Percentiles rank a stretch among this genome's conserved stretches.
These are phyloP conservation scores for Eupsilia transversa DNA, from an alignment of 2,888 invertebrate species.

Conservation along the genomic window DNA sequence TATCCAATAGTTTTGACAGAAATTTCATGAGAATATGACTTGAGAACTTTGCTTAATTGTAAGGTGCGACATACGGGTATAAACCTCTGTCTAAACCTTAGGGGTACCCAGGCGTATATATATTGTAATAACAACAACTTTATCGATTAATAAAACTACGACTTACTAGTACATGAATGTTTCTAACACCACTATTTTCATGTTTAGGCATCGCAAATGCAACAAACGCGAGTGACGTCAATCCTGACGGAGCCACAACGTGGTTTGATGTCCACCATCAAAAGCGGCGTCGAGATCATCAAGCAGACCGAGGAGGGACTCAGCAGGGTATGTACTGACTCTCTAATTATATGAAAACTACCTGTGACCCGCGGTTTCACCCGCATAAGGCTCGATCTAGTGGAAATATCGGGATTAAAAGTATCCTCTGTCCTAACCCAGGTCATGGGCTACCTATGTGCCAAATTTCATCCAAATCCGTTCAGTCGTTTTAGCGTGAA, in stretches of 20 bases:
- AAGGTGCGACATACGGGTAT: neutral
- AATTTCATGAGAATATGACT: neutral
- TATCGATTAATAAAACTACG: neutral
- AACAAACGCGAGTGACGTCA: slow-evolving; percentile 96
- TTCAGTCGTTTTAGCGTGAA: too few relatives aligned
- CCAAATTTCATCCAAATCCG: too few relatives aligned
- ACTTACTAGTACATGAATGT: neutral
- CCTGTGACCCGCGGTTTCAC: too few relatives aligned
- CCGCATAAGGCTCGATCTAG: too few relatives aligned
- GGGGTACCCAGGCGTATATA: neutral
- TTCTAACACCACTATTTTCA: neutral
- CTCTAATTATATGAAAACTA: neutral
- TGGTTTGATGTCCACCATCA: slow-evolving; percentile 97
- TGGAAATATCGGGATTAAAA: too few relatives aligned
- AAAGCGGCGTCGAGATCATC: slow-evolving; percentile 96
- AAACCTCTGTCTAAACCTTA: neutral
- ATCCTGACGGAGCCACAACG: slow-evolving; percentile 97
- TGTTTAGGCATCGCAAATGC: slow-evolving; percentile 91
- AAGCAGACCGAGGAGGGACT: slow-evolving; percentile 96
- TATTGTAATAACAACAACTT: neutral
- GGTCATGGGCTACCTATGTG: too few relatives aligned
- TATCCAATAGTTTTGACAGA: too few relatives aligned
- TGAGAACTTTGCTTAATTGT: neutral
- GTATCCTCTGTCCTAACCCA: too few relatives aligned
- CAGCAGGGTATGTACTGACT: slow-evolving; percentile 82